Evolutionary conservation across 2,797 vertebrate species (phyloP).

Genomic region (Myoxocephalus aenaeus): DNA sequence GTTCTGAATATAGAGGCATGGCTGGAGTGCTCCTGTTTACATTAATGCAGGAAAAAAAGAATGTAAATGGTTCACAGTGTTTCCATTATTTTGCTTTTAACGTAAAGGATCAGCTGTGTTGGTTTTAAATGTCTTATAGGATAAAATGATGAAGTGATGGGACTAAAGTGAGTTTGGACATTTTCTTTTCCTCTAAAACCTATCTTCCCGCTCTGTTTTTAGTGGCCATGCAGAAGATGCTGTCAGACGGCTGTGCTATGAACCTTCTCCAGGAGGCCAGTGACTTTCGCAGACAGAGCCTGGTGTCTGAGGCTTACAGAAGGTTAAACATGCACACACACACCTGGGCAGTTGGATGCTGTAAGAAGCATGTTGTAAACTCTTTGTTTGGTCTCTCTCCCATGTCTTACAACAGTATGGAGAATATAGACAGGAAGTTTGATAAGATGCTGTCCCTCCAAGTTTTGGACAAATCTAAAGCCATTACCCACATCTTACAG

Average conservation of each 20-base stretch:
- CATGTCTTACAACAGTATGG: slow-evolving; percentile 83
- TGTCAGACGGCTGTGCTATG: slow-evolving; percentile 89
- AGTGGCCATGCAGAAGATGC: slow-evolving; percentile 98
- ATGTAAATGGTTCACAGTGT: background rate
- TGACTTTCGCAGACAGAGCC: slow-evolving; percentile 86
- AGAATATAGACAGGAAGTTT: slow-evolving; percentile 90
- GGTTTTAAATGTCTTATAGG: background rate
- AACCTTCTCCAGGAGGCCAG: slow-evolving; percentile 88
- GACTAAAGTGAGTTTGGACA: background rate
- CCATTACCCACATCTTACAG: slow-evolving; percentile 91
- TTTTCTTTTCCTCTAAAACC: background rate
- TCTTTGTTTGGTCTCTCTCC: background rate
- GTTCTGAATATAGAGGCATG: background rate
- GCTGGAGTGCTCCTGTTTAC: background rate
- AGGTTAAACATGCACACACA: slow-evolving; percentile 82
- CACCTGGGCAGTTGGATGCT: background rate
- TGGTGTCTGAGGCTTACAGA: slow-evolving; percentile 89
- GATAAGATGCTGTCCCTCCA: slow-evolving; percentile 92
- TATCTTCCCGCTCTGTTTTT: background rate
- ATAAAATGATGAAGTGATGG: background rate
- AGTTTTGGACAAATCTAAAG: slow-evolving; percentile 94
- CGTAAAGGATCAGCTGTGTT: background rate
- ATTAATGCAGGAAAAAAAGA: background rate
- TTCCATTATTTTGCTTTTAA: background rate
- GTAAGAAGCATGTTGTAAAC: background rate